These are phyloP conservation scores for Pelvicachromis taeniatus DNA, from an alignment of 2,113 vertebrate species.

Conservation along the genomic window DNA sequence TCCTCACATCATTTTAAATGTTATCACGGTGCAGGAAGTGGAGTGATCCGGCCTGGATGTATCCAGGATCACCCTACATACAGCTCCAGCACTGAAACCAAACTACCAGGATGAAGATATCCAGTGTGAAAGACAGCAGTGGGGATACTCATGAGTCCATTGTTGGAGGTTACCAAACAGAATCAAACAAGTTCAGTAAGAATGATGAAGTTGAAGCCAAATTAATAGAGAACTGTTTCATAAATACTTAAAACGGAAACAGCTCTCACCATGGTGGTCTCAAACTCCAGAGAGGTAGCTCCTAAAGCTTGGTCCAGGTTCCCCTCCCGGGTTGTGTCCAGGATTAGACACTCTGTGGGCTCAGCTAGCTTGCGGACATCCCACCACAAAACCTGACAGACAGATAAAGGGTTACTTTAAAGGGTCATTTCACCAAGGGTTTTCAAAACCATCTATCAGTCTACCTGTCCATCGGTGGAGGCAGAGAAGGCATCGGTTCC, in stretches of 20 bases:
- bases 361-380: slow-evolving; percentile 85
- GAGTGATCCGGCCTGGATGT: rapidly evolving
- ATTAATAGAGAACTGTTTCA: background rate
- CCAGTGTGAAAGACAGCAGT: background rate
- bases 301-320: slow-evolving; percentile 80
- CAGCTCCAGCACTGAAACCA: background rate
- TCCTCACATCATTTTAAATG: background rate
- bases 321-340: slow-evolving; percentile 81
- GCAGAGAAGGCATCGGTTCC: slow-evolving; percentile 89
- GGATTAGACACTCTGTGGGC: slow-evolving; percentile 81
- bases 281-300: slow-evolving; percentile 85
- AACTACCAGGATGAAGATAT: background rate
- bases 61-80: background rate
- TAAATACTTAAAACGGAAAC: background rate
- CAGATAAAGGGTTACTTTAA: background rate
- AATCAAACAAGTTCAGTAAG: background rate
- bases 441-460: background rate
- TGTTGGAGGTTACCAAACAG: background rate
- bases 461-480: slow-evolving; percentile 71
- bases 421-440: background rate
- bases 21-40: background rate
- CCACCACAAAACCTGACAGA: slow-evolving; percentile 91
- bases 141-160: background rate
- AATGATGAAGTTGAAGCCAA: background rate
- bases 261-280: slow-evolving; percentile 82